These are phyloP conservation scores for Portunus trituberculatus DNA, from an alignment of 1,140 invertebrate genomes.

Conservation along the genomic window DNA sequence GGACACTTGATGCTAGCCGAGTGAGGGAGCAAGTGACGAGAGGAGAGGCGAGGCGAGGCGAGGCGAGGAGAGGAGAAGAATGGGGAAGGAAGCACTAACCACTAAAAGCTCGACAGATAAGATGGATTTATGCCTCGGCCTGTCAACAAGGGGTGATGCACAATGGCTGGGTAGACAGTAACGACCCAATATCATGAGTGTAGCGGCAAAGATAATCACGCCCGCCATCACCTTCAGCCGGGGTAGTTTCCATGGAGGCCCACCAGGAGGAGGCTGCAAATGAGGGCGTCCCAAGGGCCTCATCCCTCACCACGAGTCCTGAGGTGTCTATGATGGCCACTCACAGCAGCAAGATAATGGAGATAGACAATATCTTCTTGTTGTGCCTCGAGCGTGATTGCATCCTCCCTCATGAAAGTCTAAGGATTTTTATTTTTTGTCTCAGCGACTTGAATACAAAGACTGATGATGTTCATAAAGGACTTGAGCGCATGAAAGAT, in stretches of 20 bases:
- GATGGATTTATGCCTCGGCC: background rate
- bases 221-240: background rate
- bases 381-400: no score
- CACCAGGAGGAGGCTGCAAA: background rate
- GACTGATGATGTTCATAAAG: no score
- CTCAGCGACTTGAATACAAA: no score
- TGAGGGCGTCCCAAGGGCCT: background rate
- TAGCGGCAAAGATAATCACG: background rate
- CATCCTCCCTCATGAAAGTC: no score
- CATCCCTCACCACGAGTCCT: background rate
- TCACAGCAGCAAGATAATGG: background rate
- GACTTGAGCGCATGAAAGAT: no score
- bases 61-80: no score
- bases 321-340: background rate
- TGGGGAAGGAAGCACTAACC: background rate
- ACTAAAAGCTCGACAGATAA: slow-evolving; percentile 10
- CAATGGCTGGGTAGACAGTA: slow-evolving; percentile 8
- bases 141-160: background rate
- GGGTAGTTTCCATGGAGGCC: background rate
- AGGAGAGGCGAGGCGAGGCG: no score
- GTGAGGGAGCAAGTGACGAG: background rate
- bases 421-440: no score
- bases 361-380: background rate
- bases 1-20: no score
- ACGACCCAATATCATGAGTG: background rate